phyloP scores from a whole-genome alignment of 2,797 vertebrate species.

The Pantherophis alleghaniensis region DNA sequence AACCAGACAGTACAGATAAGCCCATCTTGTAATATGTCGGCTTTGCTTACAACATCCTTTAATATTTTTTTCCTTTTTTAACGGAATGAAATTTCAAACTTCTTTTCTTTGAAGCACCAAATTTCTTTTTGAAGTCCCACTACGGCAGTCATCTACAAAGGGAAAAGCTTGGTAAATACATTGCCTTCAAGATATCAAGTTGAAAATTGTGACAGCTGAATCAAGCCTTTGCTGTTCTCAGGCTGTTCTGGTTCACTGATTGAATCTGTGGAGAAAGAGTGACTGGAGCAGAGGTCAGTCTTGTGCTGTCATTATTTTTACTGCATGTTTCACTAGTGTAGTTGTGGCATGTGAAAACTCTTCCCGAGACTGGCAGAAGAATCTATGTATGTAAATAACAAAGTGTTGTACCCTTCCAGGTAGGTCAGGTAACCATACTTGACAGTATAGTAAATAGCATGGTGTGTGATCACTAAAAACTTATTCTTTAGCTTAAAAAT shows the following conservation, averaged over 20 bases:
- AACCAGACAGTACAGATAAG: neutral
- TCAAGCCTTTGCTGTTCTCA: conserved; percentile 47
- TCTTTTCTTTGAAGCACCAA: conserved; percentile 28
- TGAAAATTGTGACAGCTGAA: conserved; percentile 64
- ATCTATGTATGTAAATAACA: neutral
- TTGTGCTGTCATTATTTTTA: conserved; percentile 48
- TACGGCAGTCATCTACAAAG: conserved; percentile 40
- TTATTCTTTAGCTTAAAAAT: neutral
- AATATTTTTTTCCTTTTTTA: neutral
- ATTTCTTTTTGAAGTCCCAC: neutral
- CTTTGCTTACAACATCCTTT: conserved; percentile 4
- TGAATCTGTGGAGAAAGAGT: conserved; percentile 41
- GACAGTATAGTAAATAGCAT: conserved; percentile 36
- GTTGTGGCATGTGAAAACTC: conserved; percentile 7
- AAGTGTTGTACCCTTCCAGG: conserved; percentile 2
- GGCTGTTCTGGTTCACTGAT: conserved; percentile 56
- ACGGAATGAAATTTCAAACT: conserved; percentile 29
- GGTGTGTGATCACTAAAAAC: conserved; percentile 17
- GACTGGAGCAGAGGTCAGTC: conserved; percentile 48
- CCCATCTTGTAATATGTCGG: neutral
- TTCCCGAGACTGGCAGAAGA: neutral
- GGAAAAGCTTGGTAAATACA: conserved; percentile 52
- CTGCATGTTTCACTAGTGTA: conserved; percentile 15
- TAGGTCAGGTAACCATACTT: conserved; percentile 15
- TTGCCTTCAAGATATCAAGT: conserved; percentile 35